A percentile compares a stretch with the other conserved stretches of the same genome.
phyloP scores from a whole-genome alignment of 2,113 vertebrate species.

The Albula glossodonta region DNA sequence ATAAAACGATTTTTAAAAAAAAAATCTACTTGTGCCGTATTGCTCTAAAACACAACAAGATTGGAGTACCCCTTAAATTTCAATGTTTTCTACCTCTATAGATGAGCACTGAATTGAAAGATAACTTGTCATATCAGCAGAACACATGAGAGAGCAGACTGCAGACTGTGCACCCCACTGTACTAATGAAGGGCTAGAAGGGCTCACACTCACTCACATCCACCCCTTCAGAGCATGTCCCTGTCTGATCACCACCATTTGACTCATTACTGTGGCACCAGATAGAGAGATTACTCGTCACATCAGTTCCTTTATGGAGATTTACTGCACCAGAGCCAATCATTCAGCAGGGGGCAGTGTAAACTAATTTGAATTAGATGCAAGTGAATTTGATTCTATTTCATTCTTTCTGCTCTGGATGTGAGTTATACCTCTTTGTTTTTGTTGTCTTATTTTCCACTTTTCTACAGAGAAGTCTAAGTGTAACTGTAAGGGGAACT shows the following conservation, averaged over 20 bases:
- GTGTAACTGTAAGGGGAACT: no score
- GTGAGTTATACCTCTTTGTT: not conserved
- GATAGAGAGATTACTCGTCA: not conserved
- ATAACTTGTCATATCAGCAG: not conserved
- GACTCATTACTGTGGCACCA: not conserved
- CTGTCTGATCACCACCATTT: not conserved
- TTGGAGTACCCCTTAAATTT: not conserved
- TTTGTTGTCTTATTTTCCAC: no score
- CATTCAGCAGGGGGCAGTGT: not conserved
- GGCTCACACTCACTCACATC: not conserved
- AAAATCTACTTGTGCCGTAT: constrained; percentile 13
- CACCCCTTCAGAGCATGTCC: not conserved
- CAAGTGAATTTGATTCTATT: not conserved
- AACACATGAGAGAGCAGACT: not conserved
- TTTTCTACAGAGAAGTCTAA: no score
- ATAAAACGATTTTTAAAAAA: constrained; percentile 71
- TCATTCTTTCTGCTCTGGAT: not conserved
- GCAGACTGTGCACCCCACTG: not conserved
- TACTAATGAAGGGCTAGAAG: not conserved
- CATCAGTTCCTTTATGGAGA: not conserved
- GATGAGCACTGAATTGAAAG: not conserved
- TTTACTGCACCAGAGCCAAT: not conserved
- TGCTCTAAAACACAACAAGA: not conserved
- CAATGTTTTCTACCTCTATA: not conserved
- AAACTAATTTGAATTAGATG: not conserved